Base-by-base conservation (phyloP, 1,140 invertebrate genomes). In the Drosophila littoralis region DNA sequence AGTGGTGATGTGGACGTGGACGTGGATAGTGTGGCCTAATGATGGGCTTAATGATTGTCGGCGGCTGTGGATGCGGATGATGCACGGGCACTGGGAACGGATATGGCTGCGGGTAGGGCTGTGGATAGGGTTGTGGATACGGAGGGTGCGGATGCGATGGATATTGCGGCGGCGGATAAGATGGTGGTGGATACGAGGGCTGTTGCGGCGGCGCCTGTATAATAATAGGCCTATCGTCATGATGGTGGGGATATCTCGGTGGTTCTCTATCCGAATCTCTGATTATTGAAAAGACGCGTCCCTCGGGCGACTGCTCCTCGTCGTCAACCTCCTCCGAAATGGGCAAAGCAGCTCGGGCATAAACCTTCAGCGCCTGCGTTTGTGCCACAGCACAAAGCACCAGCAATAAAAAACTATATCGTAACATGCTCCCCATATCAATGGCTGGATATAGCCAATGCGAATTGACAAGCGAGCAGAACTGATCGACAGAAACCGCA, bases 31-130 rank as follows among this genome's bases (percentile, higher is more conserved):
- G 46, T 12, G n/a, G 13, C n/a, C 9, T 7, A 22, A 63, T 43
- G 12, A 71, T 51, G 51, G 55, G 69, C 38, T 42, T 64, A 17
- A 66, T 51, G 28, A 64, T 68, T 4, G 71, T 68, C n/a, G 59
- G 59, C 10, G 33, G 43, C 12, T 13, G 9, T 7, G 15, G 36
- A 28, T n/a, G 35, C 7, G 57, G 50, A 6, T 28, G 42, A 7
- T 48, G 36, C 8, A 51, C 7, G 5, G 48, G 57, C 22, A 64
- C 52, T n/a, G 50, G 57, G 0, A 15, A 61, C 6, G 22, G 65
- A 50, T 22, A 45, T 17, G 33, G 50, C 9, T 10, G 43, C 8
- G 17, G 46, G 2, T 35, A 42, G 38, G 48, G 59, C 28, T 65
- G 63, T 33, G 52, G 63, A 15, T 51, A 17, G 6, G 42, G 51